These are phyloP conservation scores for Paraplagusia blochii DNA, from an alignment of 2,113 vertebrate genomes.

Conservation along the genomic window DNA sequence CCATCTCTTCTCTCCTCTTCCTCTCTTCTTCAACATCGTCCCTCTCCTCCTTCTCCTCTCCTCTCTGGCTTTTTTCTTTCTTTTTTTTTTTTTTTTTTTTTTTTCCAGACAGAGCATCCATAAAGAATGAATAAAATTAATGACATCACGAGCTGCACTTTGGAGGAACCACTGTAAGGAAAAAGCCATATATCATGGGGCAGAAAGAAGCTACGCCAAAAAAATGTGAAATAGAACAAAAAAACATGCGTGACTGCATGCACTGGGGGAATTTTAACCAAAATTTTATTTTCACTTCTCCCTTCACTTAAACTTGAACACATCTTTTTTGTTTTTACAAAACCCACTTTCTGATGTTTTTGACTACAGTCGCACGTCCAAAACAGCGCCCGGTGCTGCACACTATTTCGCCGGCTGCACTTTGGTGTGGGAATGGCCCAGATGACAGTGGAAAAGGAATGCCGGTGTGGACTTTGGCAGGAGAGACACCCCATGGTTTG, in stretches of 20 bases:
- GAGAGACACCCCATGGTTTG: conserved; percentile 46
- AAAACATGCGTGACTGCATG: background rate
- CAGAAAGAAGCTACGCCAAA: conserved; percentile 45
- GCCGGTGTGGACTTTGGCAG: conserved; percentile 90
- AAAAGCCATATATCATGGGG: conserved; percentile 76
- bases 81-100: conserved; percentile 42
- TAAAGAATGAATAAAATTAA: conserved; percentile 81
- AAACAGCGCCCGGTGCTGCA: conserved; percentile 74
- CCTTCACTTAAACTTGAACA: background rate
- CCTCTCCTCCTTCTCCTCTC: conserved; percentile 38
- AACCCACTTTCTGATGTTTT: conserved; percentile 3
- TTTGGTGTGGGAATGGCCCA: conserved; percentile 91
- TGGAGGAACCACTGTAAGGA: conserved; percentile 76
- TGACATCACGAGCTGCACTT: conserved; percentile 81
- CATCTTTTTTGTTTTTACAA: conserved; percentile 11
- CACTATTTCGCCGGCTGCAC: conserved; percentile 83
- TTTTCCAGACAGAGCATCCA: conserved; percentile 77
- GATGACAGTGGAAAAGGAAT: conserved; percentile 90
- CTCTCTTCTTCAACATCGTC: conserved; percentile 35
- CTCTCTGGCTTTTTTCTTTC: conserved; percentile 39
- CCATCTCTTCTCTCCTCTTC: conserved; percentile 58
- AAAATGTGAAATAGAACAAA: conserved; percentile 14
- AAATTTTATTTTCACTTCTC: conserved; percentile 6
- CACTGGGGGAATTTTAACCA: conserved; percentile 32
- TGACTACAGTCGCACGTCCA: conserved; percentile 17